Evolutionary conservation across 2,888 invertebrate species (phyloP), one percentile per base, ranked within the genome.

Genomic region (Theretra japonica): DNA sequence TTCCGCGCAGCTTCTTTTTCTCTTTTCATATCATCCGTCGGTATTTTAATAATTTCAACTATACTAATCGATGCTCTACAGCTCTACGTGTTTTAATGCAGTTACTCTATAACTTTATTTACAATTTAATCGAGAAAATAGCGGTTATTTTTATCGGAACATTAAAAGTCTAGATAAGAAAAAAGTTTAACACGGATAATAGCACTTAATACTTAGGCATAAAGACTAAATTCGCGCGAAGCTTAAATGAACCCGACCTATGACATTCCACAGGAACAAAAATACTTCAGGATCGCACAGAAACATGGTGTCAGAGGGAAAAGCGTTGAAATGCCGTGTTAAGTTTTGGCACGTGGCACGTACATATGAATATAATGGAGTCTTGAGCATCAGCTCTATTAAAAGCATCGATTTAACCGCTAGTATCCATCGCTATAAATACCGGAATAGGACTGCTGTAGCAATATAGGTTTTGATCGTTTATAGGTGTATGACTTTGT

Each of bases 381-480:
- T 87, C 85, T 88, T 86, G 84, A 87, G 85, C 86, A 90, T 90
- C 90, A 88, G 89, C 83, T 90, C 90, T 92, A 91, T 91, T 91
- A 91, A 89, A 90, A 91, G 90, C 90, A 88, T 90, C 88, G 88
- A 91, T 90, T 89, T 89, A 91, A 90, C 91, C 86, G 87, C 88
- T 88, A 89, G 88, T 68, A 69, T 30, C n/a, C 56, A 28, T 28
- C 19, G 50, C 53, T 69, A 69, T 69, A 69, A 30, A 56, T 69
- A 56, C 30, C 30, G 6, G 53, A 56, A 70, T 69, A 25, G 25
- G 50, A 25, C 68, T 28, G 50, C 60, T 19, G 23, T 25, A 53
- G 48, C 59, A 59, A 17, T 53, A 53, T 19, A 19, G 19, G n/a
- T n/a, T 53, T 53, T 53, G 53, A 53, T 53, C 53, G 53, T 53